These are phyloP conservation scores for Allophyes oxyacanthae DNA, from an alignment of 2,888 invertebrate species.

Conservation along the genomic window DNA sequence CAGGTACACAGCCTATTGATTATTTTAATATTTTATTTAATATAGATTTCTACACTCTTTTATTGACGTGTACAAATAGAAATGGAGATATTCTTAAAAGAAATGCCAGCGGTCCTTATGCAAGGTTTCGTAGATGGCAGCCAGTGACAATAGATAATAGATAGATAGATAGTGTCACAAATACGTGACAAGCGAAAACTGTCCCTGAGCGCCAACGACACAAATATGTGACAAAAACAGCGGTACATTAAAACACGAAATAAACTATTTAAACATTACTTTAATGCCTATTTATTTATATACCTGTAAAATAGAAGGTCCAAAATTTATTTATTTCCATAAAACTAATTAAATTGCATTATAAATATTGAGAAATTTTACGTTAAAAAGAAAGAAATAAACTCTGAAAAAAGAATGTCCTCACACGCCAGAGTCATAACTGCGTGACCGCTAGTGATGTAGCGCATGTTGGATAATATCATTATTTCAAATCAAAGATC, in stretches of 20 bases:
- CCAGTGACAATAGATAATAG: too few relatives aligned
- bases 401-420: constrained; percentile 8
- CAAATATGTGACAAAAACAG: constrained; percentile 7
- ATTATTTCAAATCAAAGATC: constrained; percentile 9
- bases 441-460: constrained; percentile 14
- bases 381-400: constrained; percentile 8
- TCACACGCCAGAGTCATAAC: constrained; percentile 13
- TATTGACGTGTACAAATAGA: too few relatives aligned
- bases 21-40: too few relatives aligned
- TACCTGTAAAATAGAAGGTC: constrained; percentile 10
- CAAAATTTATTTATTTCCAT: constrained; percentile 6
- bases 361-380: constrained; percentile 15
- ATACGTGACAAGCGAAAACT: constrained; percentile 13
- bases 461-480: constrained; percentile 14
- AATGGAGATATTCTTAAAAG: too few relatives aligned
- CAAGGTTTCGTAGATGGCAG: too few relatives aligned
- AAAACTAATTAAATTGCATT: constrained; percentile 11
- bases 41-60: too few relatives aligned
- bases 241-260: constrained; percentile 5
- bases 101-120: too few relatives aligned
- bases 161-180: too few relatives aligned
- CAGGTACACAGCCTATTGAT: too few relatives aligned
- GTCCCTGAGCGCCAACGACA: constrained; percentile 11
- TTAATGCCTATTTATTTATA: constrained; percentile 15
- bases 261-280: constrained; percentile 12